A percentile compares a stretch with the other conserved stretches of the same genome.
These are phyloP conservation scores for Megatriorchis doriae DNA, from an alignment of 2,113 vertebrate genomes.

Conservation along the genomic window DNA sequence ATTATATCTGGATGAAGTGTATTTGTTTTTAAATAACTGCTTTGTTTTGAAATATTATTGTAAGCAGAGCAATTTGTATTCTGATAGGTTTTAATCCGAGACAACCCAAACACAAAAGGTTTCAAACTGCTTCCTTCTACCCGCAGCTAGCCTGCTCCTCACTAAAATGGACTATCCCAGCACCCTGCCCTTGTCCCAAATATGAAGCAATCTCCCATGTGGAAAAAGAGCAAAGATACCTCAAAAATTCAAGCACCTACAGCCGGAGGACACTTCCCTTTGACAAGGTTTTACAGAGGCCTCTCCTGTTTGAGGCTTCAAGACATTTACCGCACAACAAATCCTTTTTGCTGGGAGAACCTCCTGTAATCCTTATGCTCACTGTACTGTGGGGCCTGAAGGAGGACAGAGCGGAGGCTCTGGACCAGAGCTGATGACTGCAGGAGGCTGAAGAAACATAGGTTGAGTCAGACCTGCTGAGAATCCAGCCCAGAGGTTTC, in stretches of 20 bases:
- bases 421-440: neutral
- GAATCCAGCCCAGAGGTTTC: neutral
- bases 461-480: neutral
- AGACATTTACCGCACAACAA: neutral
- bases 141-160: neutral
- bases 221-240: neutral
- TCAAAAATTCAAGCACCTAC: neutral
- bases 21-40: neutral
- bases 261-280: neutral
- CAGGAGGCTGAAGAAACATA: neutral
- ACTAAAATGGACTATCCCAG: neutral
- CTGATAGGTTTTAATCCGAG: neutral
- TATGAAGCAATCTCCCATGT: neutral
- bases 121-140: neutral
- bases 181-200: neutral
- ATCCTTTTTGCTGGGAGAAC: neutral
- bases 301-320: neutral
- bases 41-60: neutral
- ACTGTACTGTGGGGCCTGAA: fast-evolving
- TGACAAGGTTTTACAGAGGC: neutral
- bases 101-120: neutral
- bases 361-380: neutral
- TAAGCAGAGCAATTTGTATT: neutral
- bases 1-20: neutral
- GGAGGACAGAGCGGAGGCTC: neutral